Conservation (phyloP, 2,113 vertebrate species). For the Sturnus vulgaris region DNA sequence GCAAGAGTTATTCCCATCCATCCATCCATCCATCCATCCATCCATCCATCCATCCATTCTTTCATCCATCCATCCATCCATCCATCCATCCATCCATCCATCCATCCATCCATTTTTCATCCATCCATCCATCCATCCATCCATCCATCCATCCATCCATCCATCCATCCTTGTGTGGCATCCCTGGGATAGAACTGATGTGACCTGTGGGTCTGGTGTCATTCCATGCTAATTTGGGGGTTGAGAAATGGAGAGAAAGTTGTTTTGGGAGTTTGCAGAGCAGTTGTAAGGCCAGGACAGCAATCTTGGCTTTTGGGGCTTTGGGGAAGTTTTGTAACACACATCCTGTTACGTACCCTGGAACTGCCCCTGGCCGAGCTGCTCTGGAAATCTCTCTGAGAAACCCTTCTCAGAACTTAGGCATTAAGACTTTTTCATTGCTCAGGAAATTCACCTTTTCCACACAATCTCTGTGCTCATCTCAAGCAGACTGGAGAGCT, state of each 20-base stretch:
- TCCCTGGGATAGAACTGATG: neutral
- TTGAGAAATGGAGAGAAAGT: neutral
- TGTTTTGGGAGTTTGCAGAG: neutral
- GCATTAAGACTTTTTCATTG: neutral
- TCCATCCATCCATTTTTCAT: no score
- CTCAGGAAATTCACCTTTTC: neutral
- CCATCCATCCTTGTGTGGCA: accelerated
- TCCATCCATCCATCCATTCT: no score
- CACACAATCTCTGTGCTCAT: neutral
- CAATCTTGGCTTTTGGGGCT: neutral
- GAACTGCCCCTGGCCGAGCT: neutral
- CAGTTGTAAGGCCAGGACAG: neutral
- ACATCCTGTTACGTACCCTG: accelerated
- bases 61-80: no score
- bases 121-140: neutral
- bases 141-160: neutral
- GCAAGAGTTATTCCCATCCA: neutral
- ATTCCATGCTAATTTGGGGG: neutral
- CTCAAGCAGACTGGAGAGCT: neutral
- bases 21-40: neutral
- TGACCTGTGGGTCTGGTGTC: neutral
- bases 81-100: no score
- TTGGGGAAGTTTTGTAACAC: neutral
- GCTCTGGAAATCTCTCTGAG: neutral
- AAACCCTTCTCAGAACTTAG: neutral